Evolutionary conservation across 2,888 invertebrate species (phyloP), one percentile per base, ranked within the genome.

Genomic region (Lasioglossum lativentre): DNA sequence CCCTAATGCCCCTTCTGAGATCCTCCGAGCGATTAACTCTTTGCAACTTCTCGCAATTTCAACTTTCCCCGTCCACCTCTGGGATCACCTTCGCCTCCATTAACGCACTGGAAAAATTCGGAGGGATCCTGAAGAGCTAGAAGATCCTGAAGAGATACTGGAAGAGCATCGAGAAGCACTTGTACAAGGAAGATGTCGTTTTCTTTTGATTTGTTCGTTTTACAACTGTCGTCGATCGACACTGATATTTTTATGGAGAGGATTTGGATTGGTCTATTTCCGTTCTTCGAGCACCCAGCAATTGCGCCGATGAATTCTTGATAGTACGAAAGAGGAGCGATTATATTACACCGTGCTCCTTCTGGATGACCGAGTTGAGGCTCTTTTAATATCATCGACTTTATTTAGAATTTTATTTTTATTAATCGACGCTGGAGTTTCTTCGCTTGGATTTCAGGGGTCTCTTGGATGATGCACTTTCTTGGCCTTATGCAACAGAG

Each of bases 21-120:
- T 40, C 45, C 71, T 27, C n/a, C 40, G n/a, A 12, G 10, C 47
- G 52, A 76, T 66, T 76, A 34, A 40, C 47, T 47, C 72, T n/a
- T 8, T 52, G 47, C 52, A 34, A 72, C 70, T 63, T 59, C n/a
- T 30, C 19, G 34, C 52, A 6, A 38, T 63, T 52, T 23, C 23
- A 63, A 77, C 34, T 77, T 77, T 52, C n/a, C 30, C 34, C 23
- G 40, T 27, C 6, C 12, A 23, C 68, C 38, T 27, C 5, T 19
- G 52, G 68, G 68, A 19, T 23, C 38, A 4, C 6, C 68, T 12
- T 38, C 66, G 23, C 4, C 38, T 40, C 68, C 38, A 38, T 19
- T n/a, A 19, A 23, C 14, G 40, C n/a, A 27, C 56, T 23, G 27
- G 6, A 8, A 19, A 75, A 75, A 75, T 59, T 75, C 10, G n/a